A percentile compares a stretch with the other conserved stretches of the same genome.
Conservation (phyloP, 2,113 vertebrate genomes). For the Xiphophorus hellerii region DNA sequence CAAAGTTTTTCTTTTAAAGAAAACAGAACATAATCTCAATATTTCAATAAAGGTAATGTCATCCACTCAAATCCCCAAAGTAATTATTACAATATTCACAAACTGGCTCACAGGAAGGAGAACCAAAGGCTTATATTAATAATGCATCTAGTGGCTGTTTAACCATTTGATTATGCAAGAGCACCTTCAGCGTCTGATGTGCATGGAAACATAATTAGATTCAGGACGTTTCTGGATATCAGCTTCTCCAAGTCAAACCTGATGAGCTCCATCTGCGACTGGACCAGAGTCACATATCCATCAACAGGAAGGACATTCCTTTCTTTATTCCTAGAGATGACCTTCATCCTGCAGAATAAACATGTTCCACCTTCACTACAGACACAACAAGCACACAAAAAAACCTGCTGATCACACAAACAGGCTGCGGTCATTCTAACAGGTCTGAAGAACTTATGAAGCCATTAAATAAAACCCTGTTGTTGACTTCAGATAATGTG, state of each 20-base stretch:
- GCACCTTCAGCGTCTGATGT: conserved; percentile 36
- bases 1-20: too few species aligned
- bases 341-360: conserved; percentile 3
- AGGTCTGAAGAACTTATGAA: conserved; percentile 2
- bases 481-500: conserved; percentile 7
- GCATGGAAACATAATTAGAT: conserved; percentile 53
- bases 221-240: conserved; percentile 32
- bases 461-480: conserved; percentile 15
- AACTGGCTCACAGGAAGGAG: conserved; percentile 14
- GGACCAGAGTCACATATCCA: conserved; percentile 14
- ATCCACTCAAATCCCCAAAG: conserved; percentile 4
- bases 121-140: conserved; percentile 51
- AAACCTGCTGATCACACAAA: background rate
- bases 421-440: background rate
- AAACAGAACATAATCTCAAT: background rate
- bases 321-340: background rate
- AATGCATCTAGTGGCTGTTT: conserved; percentile 38
- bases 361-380: background rate
- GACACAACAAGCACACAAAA: background rate
- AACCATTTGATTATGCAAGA: conserved; percentile 46
- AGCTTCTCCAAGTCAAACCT: conserved; percentile 46
- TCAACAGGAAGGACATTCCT: background rate
- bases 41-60: conserved; percentile 16
- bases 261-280: conserved; percentile 38
- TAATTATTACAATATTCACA: conserved; percentile 40